These are phyloP conservation scores for Gymnogyps californianus DNA, from an alignment of 2,113 vertebrate species.

Conservation along the genomic window DNA sequence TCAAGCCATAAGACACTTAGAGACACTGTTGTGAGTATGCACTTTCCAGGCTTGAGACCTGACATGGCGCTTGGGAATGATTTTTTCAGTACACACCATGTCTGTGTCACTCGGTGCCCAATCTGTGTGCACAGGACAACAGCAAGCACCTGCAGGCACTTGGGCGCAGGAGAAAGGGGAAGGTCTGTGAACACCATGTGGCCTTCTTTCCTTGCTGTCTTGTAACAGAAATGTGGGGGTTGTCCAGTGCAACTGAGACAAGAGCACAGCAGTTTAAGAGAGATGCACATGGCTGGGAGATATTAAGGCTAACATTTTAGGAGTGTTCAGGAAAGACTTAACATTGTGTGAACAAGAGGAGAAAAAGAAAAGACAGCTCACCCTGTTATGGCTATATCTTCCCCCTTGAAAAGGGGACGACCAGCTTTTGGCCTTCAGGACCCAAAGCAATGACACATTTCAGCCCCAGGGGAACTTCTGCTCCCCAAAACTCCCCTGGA, in stretches of 20 bases:
- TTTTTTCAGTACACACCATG: background rate
- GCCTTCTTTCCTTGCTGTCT: background rate
- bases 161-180: background rate
- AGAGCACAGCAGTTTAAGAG: background rate
- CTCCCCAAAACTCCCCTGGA: background rate
- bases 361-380: background rate
- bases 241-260: background rate
- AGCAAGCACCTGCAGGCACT: background rate
- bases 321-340: background rate
- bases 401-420: background rate
- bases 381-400: background rate
- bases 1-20: background rate
- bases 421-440: background rate
- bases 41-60: background rate
- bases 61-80: background rate
- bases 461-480: background rate
- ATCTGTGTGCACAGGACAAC: background rate
- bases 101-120: background rate
- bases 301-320: background rate
- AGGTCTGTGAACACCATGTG: accelerated
- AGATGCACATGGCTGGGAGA: background rate
- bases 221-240: background rate
- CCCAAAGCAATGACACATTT: background rate
- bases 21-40: accelerated
- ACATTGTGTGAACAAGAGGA: background rate